Percentiles rank a stretch among this genome's conserved stretches.
These are phyloP conservation scores for Mystacornis crossleyi DNA, from an alignment of 2,113 vertebrate genomes.

Conservation along the genomic window DNA sequence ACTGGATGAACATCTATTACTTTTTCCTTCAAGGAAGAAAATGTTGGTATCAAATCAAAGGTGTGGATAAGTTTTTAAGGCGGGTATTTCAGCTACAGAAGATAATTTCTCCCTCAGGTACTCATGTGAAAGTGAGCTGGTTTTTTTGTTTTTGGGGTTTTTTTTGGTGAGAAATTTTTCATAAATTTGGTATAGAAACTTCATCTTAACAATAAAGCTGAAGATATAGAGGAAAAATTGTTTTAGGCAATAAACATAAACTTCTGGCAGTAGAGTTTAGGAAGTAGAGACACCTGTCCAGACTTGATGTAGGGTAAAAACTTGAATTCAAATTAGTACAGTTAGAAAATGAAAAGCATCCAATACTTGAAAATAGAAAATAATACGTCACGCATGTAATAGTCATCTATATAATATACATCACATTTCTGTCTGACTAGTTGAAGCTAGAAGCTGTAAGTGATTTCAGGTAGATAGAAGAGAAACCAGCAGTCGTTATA, in stretches of 20 bases:
- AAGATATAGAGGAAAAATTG: neutral
- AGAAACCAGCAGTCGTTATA: neutral
- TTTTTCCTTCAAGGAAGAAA: neutral
- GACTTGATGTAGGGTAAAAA: neutral
- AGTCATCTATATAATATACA: rapidly evolving
- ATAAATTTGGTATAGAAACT: neutral
- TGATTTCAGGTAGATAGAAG: neutral
- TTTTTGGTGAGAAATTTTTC: neutral
- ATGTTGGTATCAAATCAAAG: neutral
- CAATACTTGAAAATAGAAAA: neutral
- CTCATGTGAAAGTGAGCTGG: rapidly evolving
- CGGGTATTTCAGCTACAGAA: neutral
- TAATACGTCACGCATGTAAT: rapidly evolving
- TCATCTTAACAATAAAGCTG: neutral
- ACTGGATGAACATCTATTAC: neutral
- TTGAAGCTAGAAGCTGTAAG: neutral
- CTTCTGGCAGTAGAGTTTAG: neutral
- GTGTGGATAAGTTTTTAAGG: neutral
- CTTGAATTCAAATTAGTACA: neutral
- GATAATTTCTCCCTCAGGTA: neutral
- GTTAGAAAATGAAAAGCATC: neutral
- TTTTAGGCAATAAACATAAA: neutral
- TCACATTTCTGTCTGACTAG: neutral
- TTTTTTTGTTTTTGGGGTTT: no score
- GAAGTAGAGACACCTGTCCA: neutral